Base-by-base conservation (phyloP, 2,797 vertebrate genomes). In the Coregonus suidteri region DNA sequence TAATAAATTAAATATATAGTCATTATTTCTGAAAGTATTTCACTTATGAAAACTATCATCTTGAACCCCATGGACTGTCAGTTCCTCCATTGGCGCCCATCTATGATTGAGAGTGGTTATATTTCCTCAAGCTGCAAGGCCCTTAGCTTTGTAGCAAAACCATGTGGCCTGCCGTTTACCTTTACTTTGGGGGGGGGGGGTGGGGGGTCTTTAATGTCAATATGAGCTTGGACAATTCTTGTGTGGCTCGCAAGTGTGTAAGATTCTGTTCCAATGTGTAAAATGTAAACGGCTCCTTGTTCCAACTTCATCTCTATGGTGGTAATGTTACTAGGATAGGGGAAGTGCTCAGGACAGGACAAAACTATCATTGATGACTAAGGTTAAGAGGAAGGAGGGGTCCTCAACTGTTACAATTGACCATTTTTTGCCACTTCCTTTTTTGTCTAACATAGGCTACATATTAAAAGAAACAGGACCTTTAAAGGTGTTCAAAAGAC, bases 311-410 rank as follows among this genome's bases (percentile, higher is more conserved):
- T 15, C 15, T 54, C 16, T 54, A 4, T 54, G 53, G 16, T 54
- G 53, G 56, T 62, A n/a, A 20, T 18, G n/a, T n/a, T 62, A n/a
- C 53, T n/a, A 56, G 5, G 15, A 56, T 30, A 3, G 59, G 20
- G n/a, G n/a, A 62, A 62, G 59, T 11, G 59, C 59, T 13, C 20
- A 64, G 9, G 7, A 64, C 59, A 20, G 59, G 59, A 62, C n/a
- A 62, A 62, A 64, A 62, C 0, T 1, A 3, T 20, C 6, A 77
- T 77, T 51, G 35, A 77, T 77, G 75, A 77, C 68, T 73, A 35
- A 59, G 59, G 59, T 66, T 14, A 41, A 51, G 41, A 66, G 70
- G 77, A 62, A 56, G 72, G 20, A 37, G 54, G 3, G 5, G 75
- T 11, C 37, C 37, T 52, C 56, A 68, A 65, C 62, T 70, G 71